Conservation (phyloP, 2,888 invertebrate species). For the Blastobasis lacticolella region DNA sequence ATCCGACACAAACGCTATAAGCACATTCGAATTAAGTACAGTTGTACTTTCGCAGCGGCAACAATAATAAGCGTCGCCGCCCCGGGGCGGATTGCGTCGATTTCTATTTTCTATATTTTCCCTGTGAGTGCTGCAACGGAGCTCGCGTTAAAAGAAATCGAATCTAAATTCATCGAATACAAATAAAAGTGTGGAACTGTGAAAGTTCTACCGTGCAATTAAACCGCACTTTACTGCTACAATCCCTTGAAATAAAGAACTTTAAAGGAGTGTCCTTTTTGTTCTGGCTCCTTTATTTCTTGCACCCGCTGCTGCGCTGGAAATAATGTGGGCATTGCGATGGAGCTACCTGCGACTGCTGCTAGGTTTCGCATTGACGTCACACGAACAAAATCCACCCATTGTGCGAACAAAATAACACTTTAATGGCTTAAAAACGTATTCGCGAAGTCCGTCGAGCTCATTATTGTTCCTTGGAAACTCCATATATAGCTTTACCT, state of each 20-base stretch:
- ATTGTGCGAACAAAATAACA: no score
- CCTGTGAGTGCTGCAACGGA: constrained; percentile 15
- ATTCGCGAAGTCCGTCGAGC: no score
- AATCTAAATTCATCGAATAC: constrained; percentile 57
- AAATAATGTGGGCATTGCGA: constrained; percentile 48
- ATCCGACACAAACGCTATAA: constrained; percentile 17
- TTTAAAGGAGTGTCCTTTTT: constrained; percentile 61
- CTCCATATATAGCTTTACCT: no score
- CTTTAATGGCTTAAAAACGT: constrained; percentile 3
- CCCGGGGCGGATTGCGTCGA: constrained; percentile 32
- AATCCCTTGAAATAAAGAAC: constrained; percentile 68
- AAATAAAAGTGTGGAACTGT: constrained; percentile 50
- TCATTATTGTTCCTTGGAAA: no score
- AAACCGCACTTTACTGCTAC: constrained; percentile 66
- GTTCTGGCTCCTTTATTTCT: constrained; percentile 49
- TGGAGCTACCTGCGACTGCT: constrained; percentile 35
- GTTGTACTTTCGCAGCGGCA: constrained; percentile 31
- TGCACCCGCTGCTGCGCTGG: constrained; percentile 37
- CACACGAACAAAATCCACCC: no score
- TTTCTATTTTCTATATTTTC: constrained; percentile 32
- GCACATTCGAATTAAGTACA: constrained; percentile 24
- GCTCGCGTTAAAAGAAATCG: constrained; percentile 35
- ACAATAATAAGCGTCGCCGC: constrained; percentile 25
- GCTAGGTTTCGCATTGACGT: constrained; percentile 44
- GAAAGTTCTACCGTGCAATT: constrained; percentile 62